Conservation (phyloP, 2,797 vertebrate genomes). For the Amniataba percoides region DNA sequence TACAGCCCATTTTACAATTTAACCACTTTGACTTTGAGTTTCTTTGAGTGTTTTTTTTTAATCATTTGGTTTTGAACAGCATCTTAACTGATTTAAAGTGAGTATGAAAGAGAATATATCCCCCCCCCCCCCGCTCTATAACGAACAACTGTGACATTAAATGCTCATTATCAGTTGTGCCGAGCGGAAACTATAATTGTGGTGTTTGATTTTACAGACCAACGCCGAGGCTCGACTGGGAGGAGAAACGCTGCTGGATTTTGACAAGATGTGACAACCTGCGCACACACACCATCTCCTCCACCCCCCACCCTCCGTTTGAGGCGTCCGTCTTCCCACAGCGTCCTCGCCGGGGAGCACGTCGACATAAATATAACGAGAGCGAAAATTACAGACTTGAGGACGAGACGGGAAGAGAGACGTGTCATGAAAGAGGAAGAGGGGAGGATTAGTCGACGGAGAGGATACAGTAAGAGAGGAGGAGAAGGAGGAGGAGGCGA, state of each 20-base stretch:
- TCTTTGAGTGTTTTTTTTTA: no score
- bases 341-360: not conserved
- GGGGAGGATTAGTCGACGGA: slow-evolving; percentile 28
- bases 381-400: slow-evolving; percentile 36
- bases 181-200: not conserved
- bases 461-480: slow-evolving; percentile 6
- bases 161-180: not conserved
- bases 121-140: rapidly evolving
- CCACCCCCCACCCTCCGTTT: slow-evolving; percentile 1
- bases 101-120: not conserved
- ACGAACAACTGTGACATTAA: not conserved
- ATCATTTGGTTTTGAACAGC: no score
- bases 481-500: slow-evolving; percentile 8
- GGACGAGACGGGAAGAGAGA: slow-evolving; percentile 25
- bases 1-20: no score
- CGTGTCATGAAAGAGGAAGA: slow-evolving; percentile 37
- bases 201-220: slow-evolving; percentile 10
- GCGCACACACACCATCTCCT: not conserved
- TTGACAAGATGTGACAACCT: slow-evolving; percentile 40
- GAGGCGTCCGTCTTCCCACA: slow-evolving; percentile 27
- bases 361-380: slow-evolving; percentile 13
- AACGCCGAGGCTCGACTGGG: slow-evolving; percentile 15
- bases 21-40: no score
- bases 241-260: slow-evolving; percentile 21
- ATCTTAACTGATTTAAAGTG: not conserved